phyloP scores from a whole-genome alignment of 1,140 invertebrate species.

The Drosophila lacteicornis region DNA sequence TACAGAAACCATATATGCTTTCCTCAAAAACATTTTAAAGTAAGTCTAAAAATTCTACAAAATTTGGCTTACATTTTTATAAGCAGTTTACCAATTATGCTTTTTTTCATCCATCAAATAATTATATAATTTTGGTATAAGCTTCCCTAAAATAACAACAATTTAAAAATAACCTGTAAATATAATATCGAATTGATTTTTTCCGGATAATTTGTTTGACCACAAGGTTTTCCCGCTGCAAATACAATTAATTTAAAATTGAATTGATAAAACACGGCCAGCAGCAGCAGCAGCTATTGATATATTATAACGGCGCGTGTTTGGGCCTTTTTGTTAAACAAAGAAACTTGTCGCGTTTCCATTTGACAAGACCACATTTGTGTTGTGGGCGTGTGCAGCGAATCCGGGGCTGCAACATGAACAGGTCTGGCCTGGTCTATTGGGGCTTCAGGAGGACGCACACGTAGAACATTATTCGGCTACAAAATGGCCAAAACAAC shows the following conservation, averaged over 20 bases:
- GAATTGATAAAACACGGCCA: slow-evolving; percentile 37
- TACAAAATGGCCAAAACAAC: slow-evolving; percentile 85
- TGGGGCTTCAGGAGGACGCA: slow-evolving; percentile 62
- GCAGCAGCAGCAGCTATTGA: slow-evolving; percentile 24
- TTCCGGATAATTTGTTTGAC: slow-evolving; percentile 27
- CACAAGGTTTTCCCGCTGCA: slow-evolving; percentile 11
- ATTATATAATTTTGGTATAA: neutral
- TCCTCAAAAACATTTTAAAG: neutral
- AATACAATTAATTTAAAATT: slow-evolving; percentile 39
- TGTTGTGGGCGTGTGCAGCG: slow-evolving; percentile 50
- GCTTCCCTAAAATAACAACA: neutral
- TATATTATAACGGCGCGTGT: slow-evolving; percentile 48
- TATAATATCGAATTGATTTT: neutral
- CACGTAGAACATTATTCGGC: slow-evolving; percentile 83
- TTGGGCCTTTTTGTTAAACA: slow-evolving; percentile 47
- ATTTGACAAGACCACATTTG: slow-evolving; percentile 64
- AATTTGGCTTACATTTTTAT: neutral
- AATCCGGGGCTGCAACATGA: slow-evolving; percentile 59
- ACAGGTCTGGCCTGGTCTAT: slow-evolving; percentile 56
- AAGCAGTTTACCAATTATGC: too few relatives aligned
- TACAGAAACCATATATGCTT: neutral
- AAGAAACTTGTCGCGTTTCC: slow-evolving; percentile 59
- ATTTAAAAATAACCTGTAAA: neutral
- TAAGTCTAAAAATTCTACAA: neutral
- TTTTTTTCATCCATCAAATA: too few relatives aligned